Base-by-base conservation (phyloP, 2,888 invertebrate species). In the Philhelius pedissequus region DNA sequence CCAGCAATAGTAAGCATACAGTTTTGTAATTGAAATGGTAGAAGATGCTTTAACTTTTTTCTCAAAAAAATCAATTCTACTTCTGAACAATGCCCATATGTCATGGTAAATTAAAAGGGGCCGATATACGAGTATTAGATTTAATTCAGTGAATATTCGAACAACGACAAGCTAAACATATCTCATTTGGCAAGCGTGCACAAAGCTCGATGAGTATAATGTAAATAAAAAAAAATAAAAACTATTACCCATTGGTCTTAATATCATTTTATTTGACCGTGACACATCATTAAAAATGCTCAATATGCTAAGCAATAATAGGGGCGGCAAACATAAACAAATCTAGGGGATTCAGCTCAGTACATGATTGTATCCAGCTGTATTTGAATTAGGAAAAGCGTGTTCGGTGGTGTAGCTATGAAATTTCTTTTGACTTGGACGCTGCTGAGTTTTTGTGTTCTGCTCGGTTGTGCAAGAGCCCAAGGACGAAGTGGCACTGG, bases 401-500 rank as follows among this genome's bases (percentile, higher is more conserved):
- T 54, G 74, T n/a, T n/a, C 75, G 45, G 80, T 43, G 27, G 60
- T 45, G 60, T 69, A 48, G 62, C 77, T 48, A 73, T 60, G 77
- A 68, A 70, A 66, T 80, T 84, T 60, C 70, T 75, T 71, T 75
- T 68, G 54, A 78, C 68, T 78, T 77, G 64, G 52, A 62, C 82
- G n/a, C 62, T 84, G 52, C 60, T 84, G 32, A 62, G 60, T 66
- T 38, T 84, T 52, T 76, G 56, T 48, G 32, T 84, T 71, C 71
- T 84, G 52, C n/a, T 76, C 30, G 84, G 15, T 11, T 66, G 22
- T 54, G 71, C 70, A 18, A 71, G 54, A 62, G 75, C 66, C 54
- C 79, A 76, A 84, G 80, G 80, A 84, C 88, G 90, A 60, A 89
- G 64, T 20, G 71, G 70, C 18, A 68, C 35, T 13, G 64, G 73